phyloP scores from a whole-genome alignment of 2,888 invertebrate species.

The Drosophila kambysellisi region DNA sequence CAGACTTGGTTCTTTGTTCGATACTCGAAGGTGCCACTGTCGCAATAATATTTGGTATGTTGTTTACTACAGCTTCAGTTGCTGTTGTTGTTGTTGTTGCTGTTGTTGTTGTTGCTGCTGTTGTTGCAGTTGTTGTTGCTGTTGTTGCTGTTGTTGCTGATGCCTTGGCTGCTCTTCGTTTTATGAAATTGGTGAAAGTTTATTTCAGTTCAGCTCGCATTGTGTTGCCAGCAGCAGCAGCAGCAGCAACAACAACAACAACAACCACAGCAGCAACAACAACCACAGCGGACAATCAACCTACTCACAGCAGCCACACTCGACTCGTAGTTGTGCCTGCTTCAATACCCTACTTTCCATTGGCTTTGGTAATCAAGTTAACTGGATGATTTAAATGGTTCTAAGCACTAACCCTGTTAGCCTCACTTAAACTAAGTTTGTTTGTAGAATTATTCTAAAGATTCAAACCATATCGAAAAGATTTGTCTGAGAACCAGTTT shows the following conservation, averaged over 20 bases:
- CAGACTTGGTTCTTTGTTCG: constrained; percentile 31
- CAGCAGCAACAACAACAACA: constrained; percentile 20
- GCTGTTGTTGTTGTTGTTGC: constrained; percentile 23
- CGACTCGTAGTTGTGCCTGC: constrained; percentile 17
- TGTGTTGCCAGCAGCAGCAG: constrained; percentile 65
- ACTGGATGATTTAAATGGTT: neutral
- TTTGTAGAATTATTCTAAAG: neutral
- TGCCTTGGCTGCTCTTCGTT: constrained; percentile 49
- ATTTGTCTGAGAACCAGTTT: neutral
- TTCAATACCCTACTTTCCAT: constrained; percentile 30
- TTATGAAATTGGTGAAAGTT: constrained; percentile 81
- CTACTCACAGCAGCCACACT: constrained; percentile 58
- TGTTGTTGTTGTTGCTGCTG: neutral
- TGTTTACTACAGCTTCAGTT: constrained; percentile 26
- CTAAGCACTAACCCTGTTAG: neutral
- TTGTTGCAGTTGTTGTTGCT: constrained; percentile 9
- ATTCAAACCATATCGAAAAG: neutral
- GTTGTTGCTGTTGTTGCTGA: constrained; percentile 14
- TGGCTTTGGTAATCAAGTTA: neutral
- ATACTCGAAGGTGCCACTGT: constrained; percentile 31
- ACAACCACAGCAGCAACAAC: constrained; percentile 47
- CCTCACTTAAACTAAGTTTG: neutral
- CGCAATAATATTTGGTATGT: constrained; percentile 21
- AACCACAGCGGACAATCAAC: constrained; percentile 45
- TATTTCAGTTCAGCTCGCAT: constrained; percentile 66